Conservation (phyloP, 2,113 vertebrate genomes). For the Empidonax alnorum region DNA sequence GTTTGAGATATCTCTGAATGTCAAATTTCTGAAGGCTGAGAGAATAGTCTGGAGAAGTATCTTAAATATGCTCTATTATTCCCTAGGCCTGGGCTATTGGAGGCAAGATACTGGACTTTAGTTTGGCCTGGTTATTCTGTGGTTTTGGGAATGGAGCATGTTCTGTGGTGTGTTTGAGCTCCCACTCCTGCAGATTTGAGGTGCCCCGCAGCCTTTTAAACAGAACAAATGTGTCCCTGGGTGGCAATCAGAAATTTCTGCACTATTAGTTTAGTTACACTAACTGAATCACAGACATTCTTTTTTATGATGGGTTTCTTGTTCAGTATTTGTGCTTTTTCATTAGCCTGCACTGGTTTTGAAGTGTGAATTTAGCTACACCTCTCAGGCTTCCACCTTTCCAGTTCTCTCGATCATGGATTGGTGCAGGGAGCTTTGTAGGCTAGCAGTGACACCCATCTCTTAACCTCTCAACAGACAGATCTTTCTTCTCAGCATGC, state of each 20-base stretch:
- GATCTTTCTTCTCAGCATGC: constrained; percentile 28
- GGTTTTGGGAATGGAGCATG: background rate
- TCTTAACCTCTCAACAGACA: constrained; percentile 8
- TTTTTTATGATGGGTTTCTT: background rate
- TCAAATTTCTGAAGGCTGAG: background rate
- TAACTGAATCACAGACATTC: background rate
- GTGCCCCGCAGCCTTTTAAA: background rate
- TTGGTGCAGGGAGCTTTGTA: background rate
- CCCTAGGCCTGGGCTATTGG: background rate
- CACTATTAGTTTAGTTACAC: background rate
- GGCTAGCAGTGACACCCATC: background rate
- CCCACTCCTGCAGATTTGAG: background rate
- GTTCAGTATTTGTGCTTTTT: background rate
- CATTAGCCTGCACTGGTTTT: background rate
- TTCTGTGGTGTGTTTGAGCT: background rate
- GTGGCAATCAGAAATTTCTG: background rate
- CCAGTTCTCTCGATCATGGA: background rate
- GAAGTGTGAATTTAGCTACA: background rate
- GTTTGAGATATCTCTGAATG: background rate
- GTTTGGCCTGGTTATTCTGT: background rate
- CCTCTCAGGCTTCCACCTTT: background rate
- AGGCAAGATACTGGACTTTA: background rate
- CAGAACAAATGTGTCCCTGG: background rate
- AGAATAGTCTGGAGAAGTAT: background rate
- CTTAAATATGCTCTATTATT: background rate